Percentiles rank a stretch among this genome's conserved stretches.
These are phyloP conservation scores for Eupithecia subumbrata DNA, from an alignment of 2,888 invertebrate genomes.

Conservation along the genomic window DNA sequence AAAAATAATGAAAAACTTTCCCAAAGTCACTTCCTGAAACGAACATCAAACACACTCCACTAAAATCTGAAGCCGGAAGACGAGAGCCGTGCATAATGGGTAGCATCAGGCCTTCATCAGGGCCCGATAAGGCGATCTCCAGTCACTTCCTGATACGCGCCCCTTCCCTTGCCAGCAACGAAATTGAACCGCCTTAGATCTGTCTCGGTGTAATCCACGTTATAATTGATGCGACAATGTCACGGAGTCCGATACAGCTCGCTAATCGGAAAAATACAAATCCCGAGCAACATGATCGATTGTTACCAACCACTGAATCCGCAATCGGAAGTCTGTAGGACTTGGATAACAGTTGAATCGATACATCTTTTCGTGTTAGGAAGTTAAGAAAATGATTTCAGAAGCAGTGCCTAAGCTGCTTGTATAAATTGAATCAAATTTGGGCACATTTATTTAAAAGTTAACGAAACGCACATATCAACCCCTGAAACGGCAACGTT, in stretches of 20 bases:
- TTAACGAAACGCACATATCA: constrained; percentile 47
- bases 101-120: constrained; percentile 63
- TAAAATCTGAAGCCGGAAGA: constrained; percentile 37
- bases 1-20: constrained; percentile 3
- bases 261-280: constrained; percentile 82
- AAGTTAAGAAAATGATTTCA: not conserved
- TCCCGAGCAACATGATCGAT: constrained; percentile 78
- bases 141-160: constrained; percentile 70
- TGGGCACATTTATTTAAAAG: constrained; percentile 33
- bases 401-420: not conserved
- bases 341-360: constrained; percentile 42
- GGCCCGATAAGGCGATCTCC: constrained; percentile 65
- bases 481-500: constrained; percentile 64
- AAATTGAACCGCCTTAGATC: constrained; percentile 82
- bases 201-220: constrained; percentile 80
- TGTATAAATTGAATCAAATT: constrained; percentile 21
- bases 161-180: constrained; percentile 52
- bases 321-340: constrained; percentile 29
- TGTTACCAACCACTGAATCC: constrained; percentile 52
- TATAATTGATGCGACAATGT: constrained; percentile 84
- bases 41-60: constrained; percentile 28
- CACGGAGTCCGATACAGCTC: constrained; percentile 71
- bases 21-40: constrained; percentile 25
- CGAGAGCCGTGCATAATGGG: constrained; percentile 56
- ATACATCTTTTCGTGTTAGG: constrained; percentile 20